phyloP scores from a whole-genome alignment of 2,113 vertebrate genomes.

The Capreolus pygargus region DNA sequence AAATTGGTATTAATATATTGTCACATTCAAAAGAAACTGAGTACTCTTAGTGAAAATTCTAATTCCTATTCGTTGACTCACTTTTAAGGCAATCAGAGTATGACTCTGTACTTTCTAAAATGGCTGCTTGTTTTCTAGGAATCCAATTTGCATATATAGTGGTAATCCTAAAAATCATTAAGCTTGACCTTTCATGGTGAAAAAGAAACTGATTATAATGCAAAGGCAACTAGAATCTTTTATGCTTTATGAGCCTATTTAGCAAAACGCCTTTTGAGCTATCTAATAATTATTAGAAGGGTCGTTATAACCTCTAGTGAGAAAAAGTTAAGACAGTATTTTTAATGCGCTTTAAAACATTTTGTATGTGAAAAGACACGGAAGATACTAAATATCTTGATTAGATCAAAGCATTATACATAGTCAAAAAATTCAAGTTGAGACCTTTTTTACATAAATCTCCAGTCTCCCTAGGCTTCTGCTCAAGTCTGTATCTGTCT shows the following conservation, averaged over 20 bases:
- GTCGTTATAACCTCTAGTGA: not conserved
- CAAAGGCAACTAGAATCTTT: slow-evolving; percentile 8
- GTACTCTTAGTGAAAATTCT: slow-evolving; percentile 46
- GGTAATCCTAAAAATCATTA: slow-evolving; percentile 44
- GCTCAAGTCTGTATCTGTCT: not conserved
- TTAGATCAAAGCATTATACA: not conserved
- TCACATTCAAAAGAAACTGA: slow-evolving; percentile 57
- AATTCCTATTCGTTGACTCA: slow-evolving; percentile 41
- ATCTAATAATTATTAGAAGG: slow-evolving; percentile 7
- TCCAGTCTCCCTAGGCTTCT: not conserved
- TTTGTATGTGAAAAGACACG: not conserved
- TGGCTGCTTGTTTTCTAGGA: slow-evolving; percentile 11
- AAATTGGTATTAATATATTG: slow-evolving; percentile 48
- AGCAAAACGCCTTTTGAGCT: slow-evolving; percentile 9
- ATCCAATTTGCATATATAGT: slow-evolving; percentile 40
- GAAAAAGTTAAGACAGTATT: not conserved
- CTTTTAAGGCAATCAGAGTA: slow-evolving; percentile 55
- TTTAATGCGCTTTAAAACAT: not conserved
- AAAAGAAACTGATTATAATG: slow-evolving; percentile 31
- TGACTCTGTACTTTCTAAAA: slow-evolving; percentile 47
- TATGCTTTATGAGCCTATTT: slow-evolving; percentile 37
- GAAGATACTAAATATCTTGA: not conserved
- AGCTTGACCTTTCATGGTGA: slow-evolving; percentile 21
- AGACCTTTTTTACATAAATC: not conserved
- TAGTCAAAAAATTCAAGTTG: not conserved